A percentile compares a stretch with the other conserved stretches of the same genome.
These are phyloP conservation scores for Elymnias hypermnestra DNA, from an alignment of 1,140 invertebrate genomes.

Conservation along the genomic window DNA sequence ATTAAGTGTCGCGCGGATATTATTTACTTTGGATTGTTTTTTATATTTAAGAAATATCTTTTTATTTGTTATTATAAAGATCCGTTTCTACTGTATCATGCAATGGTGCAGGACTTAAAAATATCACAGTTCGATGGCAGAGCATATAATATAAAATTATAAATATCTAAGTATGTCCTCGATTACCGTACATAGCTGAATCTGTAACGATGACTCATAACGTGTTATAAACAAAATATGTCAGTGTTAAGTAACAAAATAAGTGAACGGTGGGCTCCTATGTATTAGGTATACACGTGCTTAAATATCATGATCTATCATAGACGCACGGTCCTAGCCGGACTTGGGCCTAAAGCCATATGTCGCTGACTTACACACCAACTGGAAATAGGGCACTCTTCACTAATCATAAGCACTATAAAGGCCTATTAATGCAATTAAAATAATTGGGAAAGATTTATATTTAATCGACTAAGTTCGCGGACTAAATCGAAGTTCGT, in stretches of 20 bases:
- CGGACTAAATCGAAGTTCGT: constrained; percentile 28
- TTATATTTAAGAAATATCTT: too few relatives aligned
- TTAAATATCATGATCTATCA: constrained; percentile 57
- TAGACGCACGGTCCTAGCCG: constrained; percentile 36
- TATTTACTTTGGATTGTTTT: too few relatives aligned
- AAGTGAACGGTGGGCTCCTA: constrained; percentile 65
- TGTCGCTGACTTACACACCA: constrained; percentile 60
- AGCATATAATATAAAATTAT: neutral
- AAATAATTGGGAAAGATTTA: constrained; percentile 10
- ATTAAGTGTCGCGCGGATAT: too few relatives aligned
- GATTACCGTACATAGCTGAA: neutral
- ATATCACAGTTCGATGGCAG: neutral
- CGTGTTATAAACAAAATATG: neutral
- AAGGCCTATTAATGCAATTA: constrained; percentile 12
- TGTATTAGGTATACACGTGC: constrained; percentile 59
- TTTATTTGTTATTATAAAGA: too few relatives aligned
- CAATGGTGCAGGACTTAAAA: too few relatives aligned
- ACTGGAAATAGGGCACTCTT: constrained; percentile 46
- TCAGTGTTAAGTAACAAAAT: constrained; percentile 25
- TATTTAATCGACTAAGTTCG: constrained; percentile 26
- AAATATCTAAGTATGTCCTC: neutral
- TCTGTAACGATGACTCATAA: constrained; percentile 10
- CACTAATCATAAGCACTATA: constrained; percentile 39
- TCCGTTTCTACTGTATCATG: too few relatives aligned
- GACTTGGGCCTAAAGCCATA: constrained; percentile 56